These are phyloP conservation scores for Paradisaea rubra DNA, from an alignment of 2,113 vertebrate genomes.

Conservation along the genomic window DNA sequence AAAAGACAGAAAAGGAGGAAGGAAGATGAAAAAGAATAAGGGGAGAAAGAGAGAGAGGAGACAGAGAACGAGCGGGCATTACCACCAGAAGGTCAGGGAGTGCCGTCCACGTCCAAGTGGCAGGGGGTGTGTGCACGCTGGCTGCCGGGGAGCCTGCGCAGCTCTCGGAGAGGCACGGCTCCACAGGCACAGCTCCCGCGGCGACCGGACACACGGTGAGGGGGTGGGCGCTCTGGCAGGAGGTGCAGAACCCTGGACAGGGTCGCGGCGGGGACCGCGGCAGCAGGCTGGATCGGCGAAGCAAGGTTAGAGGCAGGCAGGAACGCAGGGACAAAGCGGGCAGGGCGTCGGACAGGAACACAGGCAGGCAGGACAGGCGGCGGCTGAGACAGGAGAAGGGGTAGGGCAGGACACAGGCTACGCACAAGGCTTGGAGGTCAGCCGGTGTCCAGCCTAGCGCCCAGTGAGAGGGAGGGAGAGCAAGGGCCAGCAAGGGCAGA, in stretches of 20 bases:
- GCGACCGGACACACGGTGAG: background rate
- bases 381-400: background rate
- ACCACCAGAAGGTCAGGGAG: background rate
- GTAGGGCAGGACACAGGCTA: background rate
- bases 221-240: background rate
- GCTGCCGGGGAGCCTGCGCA: background rate
- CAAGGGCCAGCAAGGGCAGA: background rate
- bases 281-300: background rate
- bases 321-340: background rate
- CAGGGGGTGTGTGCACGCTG: background rate
- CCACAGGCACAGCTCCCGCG: background rate
- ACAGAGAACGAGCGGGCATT: background rate
- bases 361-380: background rate
- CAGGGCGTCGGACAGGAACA: background rate
- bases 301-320: background rate
- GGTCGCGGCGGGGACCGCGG: no score
- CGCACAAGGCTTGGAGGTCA: no score
- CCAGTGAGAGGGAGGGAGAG: background rate
- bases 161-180: background rate
- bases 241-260: background rate
- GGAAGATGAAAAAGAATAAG: no score
- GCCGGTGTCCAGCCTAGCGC: background rate
- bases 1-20: background rate
- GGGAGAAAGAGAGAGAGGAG: background rate
- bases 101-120: rapidly evolving